Percentiles rank a stretch among this genome's conserved stretches.
Evolutionary conservation across 2,113 vertebrate species (phyloP).

Genomic region (Sisor rabdophorus): DNA sequence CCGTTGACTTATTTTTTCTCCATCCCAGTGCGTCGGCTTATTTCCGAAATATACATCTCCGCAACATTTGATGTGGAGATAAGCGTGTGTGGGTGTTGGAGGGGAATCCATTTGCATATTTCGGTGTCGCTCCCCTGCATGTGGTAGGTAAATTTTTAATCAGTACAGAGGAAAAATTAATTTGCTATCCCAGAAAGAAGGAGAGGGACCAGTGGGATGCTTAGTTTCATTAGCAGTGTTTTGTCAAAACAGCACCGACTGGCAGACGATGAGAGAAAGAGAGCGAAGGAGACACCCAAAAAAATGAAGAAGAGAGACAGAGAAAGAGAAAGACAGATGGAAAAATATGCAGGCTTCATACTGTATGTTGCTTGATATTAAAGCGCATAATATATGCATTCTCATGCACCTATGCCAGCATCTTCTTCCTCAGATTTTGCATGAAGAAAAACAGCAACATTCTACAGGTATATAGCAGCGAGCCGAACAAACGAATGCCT

Average conservation of each 20-base stretch:
- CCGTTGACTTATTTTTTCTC: conserved; percentile 49
- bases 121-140: conserved; percentile 60
- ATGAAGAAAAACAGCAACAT: conserved; percentile 23
- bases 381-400: conserved; percentile 39
- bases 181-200: conserved; percentile 62
- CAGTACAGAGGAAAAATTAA: conserved; percentile 66
- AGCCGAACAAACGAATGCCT: conserved; percentile 23
- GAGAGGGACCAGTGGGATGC: conserved; percentile 52
- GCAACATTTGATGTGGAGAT: conserved; percentile 73
- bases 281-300: background rate
- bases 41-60: conserved; percentile 52
- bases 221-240: conserved; percentile 62
- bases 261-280: conserved; percentile 35
- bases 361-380: conserved; percentile 19
- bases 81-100: conserved; percentile 55
- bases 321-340: background rate
- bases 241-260: conserved; percentile 58
- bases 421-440: conserved; percentile 27
- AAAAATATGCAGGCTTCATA: conserved; percentile 2
- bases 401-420: conserved; percentile 33
- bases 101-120: conserved; percentile 69
- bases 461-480: conserved; percentile 12
- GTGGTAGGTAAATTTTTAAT: conserved; percentile 71
- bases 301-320: background rate
- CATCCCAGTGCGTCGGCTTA: conserved; percentile 49